Percentiles rank a stretch among this genome's conserved stretches.
Conservation (phyloP, 1,140 invertebrate species). For the Popillia japonica region DNA sequence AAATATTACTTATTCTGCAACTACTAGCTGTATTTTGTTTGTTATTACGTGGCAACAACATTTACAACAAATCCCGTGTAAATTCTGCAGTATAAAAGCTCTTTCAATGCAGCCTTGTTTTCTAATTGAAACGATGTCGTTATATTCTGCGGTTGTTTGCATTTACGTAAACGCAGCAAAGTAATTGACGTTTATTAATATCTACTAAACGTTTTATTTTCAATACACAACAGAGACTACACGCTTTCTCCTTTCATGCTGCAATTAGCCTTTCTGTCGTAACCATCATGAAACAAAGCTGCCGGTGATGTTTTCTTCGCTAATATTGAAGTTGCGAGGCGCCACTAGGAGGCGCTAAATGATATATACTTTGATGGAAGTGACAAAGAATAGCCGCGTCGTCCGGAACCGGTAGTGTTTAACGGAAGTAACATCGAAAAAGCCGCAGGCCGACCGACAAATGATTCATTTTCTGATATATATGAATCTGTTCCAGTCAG, state of each 20-base stretch:
- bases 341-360: not conserved
- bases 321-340: not conserved
- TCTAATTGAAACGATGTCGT: not conserved
- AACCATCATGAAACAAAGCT: not conserved
- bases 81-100: not conserved
- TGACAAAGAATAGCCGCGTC: slow-evolving; percentile 26
- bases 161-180: not conserved
- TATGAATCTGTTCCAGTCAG: slow-evolving; percentile 40
- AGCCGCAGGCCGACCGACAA: slow-evolving; percentile 37
- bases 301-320: not conserved
- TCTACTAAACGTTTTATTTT: not conserved
- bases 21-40: not conserved
- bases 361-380: slow-evolving; percentile 16
- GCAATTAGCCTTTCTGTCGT: not conserved
- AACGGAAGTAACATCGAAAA: slow-evolving; percentile 39
- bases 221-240: not conserved
- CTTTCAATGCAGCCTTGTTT: not conserved
- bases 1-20: too few relatives aligned
- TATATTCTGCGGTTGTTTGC: not conserved
- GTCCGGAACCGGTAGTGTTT: slow-evolving; percentile 29
- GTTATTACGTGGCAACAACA: not conserved
- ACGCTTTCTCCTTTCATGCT: not conserved
- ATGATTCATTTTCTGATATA: slow-evolving; percentile 39
- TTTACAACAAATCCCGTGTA: not conserved
- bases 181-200: slow-evolving; percentile 7